Evolutionary conservation across 2,888 invertebrate species (phyloP).

Genomic region (Gibbula magus): DNA sequence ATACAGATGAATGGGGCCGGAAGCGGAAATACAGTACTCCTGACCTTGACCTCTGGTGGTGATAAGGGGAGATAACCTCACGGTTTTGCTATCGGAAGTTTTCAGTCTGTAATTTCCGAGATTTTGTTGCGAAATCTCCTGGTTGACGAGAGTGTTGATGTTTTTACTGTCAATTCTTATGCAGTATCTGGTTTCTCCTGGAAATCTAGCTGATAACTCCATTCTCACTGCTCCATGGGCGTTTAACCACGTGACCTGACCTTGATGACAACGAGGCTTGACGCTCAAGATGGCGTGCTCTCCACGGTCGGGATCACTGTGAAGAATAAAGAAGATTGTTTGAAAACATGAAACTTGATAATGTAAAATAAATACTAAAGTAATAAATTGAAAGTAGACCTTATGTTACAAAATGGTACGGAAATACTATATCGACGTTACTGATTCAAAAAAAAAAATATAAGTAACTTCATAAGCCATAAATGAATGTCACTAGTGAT

Average conservation of each 20-base stretch:
- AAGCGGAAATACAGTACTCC: conserved; percentile 53
- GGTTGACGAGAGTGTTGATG: not conserved
- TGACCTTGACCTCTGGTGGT: conserved; percentile 42
- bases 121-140: not conserved
- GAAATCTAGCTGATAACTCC: not conserved
- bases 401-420: no score
- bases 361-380: no score
- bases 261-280: conserved; percentile 13
- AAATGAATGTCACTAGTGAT: no score
- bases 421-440: no score
- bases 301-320: not conserved
- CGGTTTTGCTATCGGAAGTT: not conserved
- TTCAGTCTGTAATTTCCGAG: conserved; percentile 14
- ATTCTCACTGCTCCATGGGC: conserved; percentile 9
- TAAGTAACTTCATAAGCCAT: no score
- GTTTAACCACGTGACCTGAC: conserved; percentile 7
- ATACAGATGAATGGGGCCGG: conserved; percentile 48
- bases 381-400: no score
- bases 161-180: not conserved
- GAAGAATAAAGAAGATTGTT: no score
- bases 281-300: not conserved
- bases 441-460: no score
- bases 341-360: no score
- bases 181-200: not conserved
- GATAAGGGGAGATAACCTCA: conserved; percentile 34